These are phyloP conservation scores for Daphoenositta chrysoptera DNA, from an alignment of 2,113 vertebrate species.

Conservation along the genomic window DNA sequence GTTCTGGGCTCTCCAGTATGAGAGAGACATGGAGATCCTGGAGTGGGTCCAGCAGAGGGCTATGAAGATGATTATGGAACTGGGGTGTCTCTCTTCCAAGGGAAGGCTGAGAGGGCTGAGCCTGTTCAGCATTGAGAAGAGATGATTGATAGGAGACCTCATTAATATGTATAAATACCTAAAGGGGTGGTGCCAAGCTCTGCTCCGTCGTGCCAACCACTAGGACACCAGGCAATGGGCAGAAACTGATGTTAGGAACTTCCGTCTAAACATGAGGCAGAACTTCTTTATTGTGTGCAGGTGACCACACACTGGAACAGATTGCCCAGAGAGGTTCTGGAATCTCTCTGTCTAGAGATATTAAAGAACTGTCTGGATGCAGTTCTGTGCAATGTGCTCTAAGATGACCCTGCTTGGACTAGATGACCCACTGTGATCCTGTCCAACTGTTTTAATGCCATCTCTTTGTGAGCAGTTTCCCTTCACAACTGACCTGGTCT, in stretches of 20 bases:
- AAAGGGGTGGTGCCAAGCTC: neutral
- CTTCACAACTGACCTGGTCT: accelerated
- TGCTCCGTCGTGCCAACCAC: neutral
- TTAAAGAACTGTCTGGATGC: neutral
- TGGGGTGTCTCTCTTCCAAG: neutral
- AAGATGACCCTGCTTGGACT: neutral
- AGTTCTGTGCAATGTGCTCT: neutral
- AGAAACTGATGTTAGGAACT: neutral
- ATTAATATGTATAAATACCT: neutral
- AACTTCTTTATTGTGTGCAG: neutral
- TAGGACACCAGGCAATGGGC: no score
- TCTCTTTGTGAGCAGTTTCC: neutral
- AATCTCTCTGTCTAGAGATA: neutral
- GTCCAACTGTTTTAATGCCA: neutral
- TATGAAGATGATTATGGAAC: neutral
- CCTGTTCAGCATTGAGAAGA: neutral
- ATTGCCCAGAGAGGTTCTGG: neutral
- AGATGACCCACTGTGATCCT: neutral
- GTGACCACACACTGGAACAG: neutral
- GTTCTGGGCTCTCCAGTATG: neutral
- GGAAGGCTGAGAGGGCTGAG: neutral
- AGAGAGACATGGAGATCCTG: neutral
- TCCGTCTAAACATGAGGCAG: neutral
- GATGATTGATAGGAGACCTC: neutral
- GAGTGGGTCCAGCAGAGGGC: neutral